Evolutionary conservation across 2,888 invertebrate genomes (phyloP), one percentile per base, ranked within the genome.

Genomic region (Pogonocherus hispidulus): DNA sequence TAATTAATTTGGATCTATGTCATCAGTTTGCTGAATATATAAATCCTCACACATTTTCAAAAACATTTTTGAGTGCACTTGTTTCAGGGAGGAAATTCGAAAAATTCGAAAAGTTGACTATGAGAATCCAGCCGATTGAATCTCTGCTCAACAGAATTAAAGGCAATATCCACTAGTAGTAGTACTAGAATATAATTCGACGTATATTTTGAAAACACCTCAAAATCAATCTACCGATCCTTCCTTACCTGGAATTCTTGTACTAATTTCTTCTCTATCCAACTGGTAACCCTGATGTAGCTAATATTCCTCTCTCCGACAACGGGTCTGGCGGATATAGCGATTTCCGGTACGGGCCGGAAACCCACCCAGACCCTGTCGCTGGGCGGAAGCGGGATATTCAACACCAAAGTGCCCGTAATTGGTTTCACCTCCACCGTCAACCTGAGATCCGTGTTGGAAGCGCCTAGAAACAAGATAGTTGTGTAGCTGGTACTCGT

Each of bases 331-430:
- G 96, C 96, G 37, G 91, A 90, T 54, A 97, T 86, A 76, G 89
- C 89, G 64, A 97, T 86, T 69, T 91, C 90, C 0, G 96, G 97
- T 76, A 92, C 92, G 0, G 91, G 90, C 66, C 94, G 91, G 86
- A 97, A 97, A 11, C 96, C 96, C 78, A 95, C 90, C 97, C 97
- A 97, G n/a, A 97, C 80, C 65, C 97, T 87, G 85, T 97, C 96
- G 72, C 94, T 92, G 0, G 97, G 97, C 41, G 96, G 95, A 20
- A 95, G 93, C 11, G 97, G 96, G 77, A 96, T 88, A 84, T 97
- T 97, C 66, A 96, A 77, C 2, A 93, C 91, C 65, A 97, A 86
- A 22, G 92, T 90, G 1, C 97, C 97, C 73, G 91, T 90, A 44
- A 96, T 85, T 32, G 90, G 91, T 71, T 92, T 91, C 47, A 97